phyloP scores from a whole-genome alignment of 2,113 vertebrate species.

The Pitta sordida region DNA sequence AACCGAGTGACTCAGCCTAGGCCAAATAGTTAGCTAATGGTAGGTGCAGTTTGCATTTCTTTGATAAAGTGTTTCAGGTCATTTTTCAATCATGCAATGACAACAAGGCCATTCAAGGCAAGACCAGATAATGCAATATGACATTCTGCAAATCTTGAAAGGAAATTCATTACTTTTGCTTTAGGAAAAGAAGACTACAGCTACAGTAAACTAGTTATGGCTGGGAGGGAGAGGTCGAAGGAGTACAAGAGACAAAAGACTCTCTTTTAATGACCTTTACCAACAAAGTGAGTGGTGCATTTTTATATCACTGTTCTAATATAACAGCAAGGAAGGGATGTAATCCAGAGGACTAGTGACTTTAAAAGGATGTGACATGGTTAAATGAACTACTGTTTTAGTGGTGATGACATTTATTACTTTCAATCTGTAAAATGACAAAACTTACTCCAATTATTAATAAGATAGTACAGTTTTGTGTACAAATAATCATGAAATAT shows the following conservation, averaged over 20 bases:
- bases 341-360: not conserved
- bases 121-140: not conserved
- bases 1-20: not conserved
- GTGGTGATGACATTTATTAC: not conserved
- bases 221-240: not conserved
- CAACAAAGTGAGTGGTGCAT: not conserved
- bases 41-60: not conserved
- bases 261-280: not conserved
- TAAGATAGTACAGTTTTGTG: not conserved
- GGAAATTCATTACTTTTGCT: conserved; percentile 14
- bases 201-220: not conserved
- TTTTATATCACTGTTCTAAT: not conserved
- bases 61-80: conserved; percentile 7
- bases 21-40: not conserved
- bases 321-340: not conserved
- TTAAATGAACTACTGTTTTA: not conserved
- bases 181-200: not conserved
- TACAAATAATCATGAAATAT: not conserved
- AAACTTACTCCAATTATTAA: not conserved
- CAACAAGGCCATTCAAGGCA: not conserved
- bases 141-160: not conserved
- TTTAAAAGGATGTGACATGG: not conserved
- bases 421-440: not conserved
- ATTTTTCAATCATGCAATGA: not conserved
- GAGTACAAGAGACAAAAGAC: not conserved